Percentiles rank a stretch among this genome's conserved stretches.
Conservation (phyloP, 2,113 vertebrate species). For the Ifrita kowaldi region DNA sequence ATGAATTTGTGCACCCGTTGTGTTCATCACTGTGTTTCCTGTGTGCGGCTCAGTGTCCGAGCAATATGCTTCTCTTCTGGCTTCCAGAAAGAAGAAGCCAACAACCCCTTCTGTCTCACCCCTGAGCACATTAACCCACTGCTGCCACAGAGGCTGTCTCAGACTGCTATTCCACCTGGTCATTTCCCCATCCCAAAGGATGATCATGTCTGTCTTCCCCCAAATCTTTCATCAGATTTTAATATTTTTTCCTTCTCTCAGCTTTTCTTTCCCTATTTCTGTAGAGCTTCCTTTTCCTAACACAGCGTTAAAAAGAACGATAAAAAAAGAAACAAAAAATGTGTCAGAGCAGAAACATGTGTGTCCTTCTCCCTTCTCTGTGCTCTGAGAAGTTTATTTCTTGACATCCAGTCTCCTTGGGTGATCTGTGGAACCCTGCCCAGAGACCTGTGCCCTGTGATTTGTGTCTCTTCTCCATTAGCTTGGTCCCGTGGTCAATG, state of each 20-base stretch:
- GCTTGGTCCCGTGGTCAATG: background rate
- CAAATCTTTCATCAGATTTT: background rate
- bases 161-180: background rate
- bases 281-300: background rate
- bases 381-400: background rate
- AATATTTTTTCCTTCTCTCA: conserved; percentile 4
- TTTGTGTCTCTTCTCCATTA: background rate
- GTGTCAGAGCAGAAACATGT: background rate
- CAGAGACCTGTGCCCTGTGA: background rate
- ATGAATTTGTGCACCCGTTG: background rate
- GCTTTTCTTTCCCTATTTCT: background rate
- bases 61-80: background rate
- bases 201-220: background rate
- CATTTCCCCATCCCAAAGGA: background rate
- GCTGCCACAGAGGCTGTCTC: background rate
- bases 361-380: background rate
- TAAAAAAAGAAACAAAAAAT: background rate
- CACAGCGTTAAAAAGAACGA: background rate
- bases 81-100: background rate
- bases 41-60: accelerated
- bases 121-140: background rate
- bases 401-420: background rate
- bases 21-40: background rate
- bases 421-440: background rate
- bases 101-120: background rate